These are phyloP conservation scores for Rhinogobio ventralis DNA, from an alignment of 2,797 vertebrate species.

Conservation along the genomic window DNA sequence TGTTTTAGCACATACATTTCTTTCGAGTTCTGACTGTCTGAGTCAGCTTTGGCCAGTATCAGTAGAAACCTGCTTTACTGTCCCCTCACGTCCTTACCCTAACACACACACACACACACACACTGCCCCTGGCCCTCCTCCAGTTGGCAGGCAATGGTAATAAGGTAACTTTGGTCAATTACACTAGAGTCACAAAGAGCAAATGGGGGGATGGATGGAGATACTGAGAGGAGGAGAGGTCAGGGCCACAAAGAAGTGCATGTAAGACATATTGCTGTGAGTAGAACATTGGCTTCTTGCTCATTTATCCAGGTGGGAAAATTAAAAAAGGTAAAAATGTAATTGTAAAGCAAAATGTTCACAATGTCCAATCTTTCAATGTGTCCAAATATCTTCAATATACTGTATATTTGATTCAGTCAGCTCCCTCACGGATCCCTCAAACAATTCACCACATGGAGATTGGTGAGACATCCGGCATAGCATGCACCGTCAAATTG, in stretches of 20 bases:
- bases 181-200: slow-evolving; percentile 36
- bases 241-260: background rate
- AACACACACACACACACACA: slow-evolving; percentile 21
- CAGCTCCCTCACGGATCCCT: no score
- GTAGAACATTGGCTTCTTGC: background rate
- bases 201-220: background rate
- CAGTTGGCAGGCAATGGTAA: slow-evolving; percentile 45
- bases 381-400: no score
- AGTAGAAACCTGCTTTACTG: slow-evolving; percentile 38
- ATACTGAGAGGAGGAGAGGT: slow-evolving; percentile 15
- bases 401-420: no score
- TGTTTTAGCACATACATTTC: slow-evolving; percentile 13
- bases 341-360: background rate
- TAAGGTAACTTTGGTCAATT: slow-evolving; percentile 55
- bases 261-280: slow-evolving; percentile 11
- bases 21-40: slow-evolving; percentile 3
- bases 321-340: background rate
- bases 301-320: background rate
- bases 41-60: background rate
- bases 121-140: slow-evolving; percentile 38
- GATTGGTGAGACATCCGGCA: no score
- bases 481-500: no score
- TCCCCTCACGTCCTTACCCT: background rate
- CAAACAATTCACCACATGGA: no score
- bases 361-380: background rate